Evolutionary conservation across 1,140 invertebrate genomes (phyloP).

Genomic region (Tyrophagus putrescentiae): DNA sequence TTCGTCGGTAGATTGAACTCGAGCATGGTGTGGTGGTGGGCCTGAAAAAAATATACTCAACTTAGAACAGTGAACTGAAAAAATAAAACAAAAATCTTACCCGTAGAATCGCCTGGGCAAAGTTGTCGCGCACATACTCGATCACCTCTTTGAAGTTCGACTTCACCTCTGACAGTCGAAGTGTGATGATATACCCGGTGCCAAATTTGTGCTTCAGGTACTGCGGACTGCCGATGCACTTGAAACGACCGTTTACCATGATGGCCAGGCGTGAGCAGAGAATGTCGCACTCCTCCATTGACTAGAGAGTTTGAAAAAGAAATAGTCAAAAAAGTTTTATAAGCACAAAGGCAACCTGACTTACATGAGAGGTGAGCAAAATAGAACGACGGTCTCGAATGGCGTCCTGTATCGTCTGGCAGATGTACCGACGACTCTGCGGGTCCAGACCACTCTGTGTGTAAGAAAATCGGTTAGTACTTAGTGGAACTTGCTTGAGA

Average conservation of each 20-base stretch:
- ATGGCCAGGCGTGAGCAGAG: conserved; percentile 30
- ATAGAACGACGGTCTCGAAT: conserved; percentile 27
- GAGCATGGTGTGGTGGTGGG: conserved; percentile 28
- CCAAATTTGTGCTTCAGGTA: conserved; percentile 46
- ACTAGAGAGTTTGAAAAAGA: conserved; percentile 13
- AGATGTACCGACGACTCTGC: conserved; percentile 51
- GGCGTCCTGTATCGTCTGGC: conserved; percentile 33
- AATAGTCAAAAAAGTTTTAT: not conserved
- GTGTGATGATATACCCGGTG: conserved; percentile 51
- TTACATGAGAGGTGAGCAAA: conserved; percentile 32
- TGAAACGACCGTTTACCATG: conserved; percentile 38
- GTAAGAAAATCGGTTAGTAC: conserved; percentile 24
- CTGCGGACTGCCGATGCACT: conserved; percentile 37
- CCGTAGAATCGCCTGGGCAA: conserved; percentile 22
- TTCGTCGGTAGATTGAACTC: conserved; percentile 33
- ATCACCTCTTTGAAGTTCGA: conserved; percentile 20
- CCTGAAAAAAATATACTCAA: conserved; percentile 19
- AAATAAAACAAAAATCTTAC: conserved; percentile 16
- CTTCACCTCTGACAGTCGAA: conserved; percentile 28
- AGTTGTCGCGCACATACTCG: conserved; percentile 23
- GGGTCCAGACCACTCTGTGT: conserved; percentile 42
- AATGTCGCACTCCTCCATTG: conserved; percentile 31
- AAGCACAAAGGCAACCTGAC: not conserved
- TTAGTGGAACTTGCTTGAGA: not conserved
- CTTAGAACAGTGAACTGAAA: not conserved